phyloP scores from a whole-genome alignment of 2,797 vertebrate species.

The Acridotheres tristis region DNA sequence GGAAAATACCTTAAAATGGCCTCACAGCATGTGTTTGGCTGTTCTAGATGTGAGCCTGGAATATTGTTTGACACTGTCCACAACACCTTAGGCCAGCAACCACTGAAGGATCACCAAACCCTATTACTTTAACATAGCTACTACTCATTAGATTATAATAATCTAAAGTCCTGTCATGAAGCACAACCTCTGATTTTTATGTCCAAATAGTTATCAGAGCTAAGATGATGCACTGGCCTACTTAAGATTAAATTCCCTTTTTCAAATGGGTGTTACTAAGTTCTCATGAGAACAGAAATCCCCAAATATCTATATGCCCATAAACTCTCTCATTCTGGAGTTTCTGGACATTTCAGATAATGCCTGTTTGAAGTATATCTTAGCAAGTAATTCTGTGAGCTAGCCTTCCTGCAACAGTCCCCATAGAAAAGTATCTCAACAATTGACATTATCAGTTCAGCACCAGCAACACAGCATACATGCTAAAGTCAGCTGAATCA shows the following conservation, averaged over 20 bases:
- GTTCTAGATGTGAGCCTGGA: not conserved
- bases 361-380: not conserved
- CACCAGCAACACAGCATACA: not conserved
- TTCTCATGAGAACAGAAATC: not conserved
- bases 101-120: not conserved
- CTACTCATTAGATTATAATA: not conserved
- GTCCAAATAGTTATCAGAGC: not conserved
- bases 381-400: not conserved
- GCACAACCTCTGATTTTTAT: not conserved
- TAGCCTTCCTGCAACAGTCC: not conserved
- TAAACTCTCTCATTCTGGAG: not conserved
- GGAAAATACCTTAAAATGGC: not conserved
- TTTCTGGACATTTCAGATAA: not conserved
- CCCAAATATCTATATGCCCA: not conserved
- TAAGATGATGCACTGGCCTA: not conserved
- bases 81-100: not conserved
- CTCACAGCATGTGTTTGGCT: not conserved
- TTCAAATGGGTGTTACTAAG: not conserved
- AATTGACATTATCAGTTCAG: not conserved
- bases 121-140: not conserved
- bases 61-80: not conserved
- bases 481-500: not conserved
- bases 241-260: not conserved
- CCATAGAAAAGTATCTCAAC: not conserved
- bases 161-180: not conserved